These are phyloP conservation scores for Drosophila truncata DNA, from an alignment of 1,140 invertebrate genomes.

Conservation along the genomic window DNA sequence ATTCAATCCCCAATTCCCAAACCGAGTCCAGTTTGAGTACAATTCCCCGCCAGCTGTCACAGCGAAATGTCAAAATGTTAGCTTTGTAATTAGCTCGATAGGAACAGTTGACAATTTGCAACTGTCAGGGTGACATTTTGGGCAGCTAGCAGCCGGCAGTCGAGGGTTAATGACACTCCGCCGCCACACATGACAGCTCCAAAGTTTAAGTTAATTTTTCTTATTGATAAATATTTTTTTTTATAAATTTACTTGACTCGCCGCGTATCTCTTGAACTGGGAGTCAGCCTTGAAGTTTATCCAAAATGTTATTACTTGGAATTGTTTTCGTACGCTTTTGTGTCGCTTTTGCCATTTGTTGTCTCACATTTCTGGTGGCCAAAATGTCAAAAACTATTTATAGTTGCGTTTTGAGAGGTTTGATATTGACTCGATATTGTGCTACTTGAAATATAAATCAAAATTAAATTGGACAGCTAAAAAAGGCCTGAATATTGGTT, in stretches of 20 bases:
- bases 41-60: conserved; percentile 39
- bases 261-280: conserved; percentile 9
- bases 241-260: conserved; percentile 22
- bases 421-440: conserved; percentile 42
- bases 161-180: conserved; percentile 38
- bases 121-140: conserved; percentile 61
- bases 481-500: conserved; percentile 6
- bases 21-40: conserved; percentile 14
- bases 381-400: conserved; percentile 53
- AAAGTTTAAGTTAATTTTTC: conserved; percentile 63
- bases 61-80: conserved; percentile 61
- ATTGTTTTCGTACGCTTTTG: conserved; percentile 20
- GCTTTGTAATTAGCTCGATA: conserved; percentile 58
- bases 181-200: conserved; percentile 46
- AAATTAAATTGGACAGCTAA: conserved; percentile 27
- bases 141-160: conserved; percentile 17
- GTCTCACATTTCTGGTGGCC: conserved; percentile 29
- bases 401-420: conserved; percentile 38
- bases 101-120: conserved; percentile 61
- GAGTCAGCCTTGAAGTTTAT: conserved; percentile 40
- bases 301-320: conserved; percentile 35
- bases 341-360: conserved; percentile 28
- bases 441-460: conserved; percentile 44
- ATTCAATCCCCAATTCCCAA: conserved; percentile 24
- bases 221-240: conserved; percentile 56